Percentiles rank a stretch among this genome's conserved stretches.
phyloP scores from a whole-genome alignment of 2,888 invertebrate species.

The Platynereis dumerilii region DNA sequence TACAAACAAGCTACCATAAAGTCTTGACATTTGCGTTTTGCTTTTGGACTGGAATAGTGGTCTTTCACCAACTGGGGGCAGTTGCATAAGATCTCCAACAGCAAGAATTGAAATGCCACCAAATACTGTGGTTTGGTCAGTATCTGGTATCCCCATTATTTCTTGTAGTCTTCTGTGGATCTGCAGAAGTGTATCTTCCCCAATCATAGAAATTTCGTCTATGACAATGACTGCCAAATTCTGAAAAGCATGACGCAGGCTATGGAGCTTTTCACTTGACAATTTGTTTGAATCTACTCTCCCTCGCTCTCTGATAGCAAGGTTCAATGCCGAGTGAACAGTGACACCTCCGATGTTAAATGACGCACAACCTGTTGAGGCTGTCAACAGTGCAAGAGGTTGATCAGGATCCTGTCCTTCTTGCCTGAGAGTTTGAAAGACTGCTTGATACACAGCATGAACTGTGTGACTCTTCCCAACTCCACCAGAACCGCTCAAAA shows the following conservation, averaged over 20 bases:
- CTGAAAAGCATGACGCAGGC: background rate
- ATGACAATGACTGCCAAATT: background rate
- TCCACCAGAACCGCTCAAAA: background rate
- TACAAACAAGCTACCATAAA: background rate
- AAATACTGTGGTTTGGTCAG: too few relatives aligned
- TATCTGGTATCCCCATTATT: background rate
- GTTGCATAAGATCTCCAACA: background rate
- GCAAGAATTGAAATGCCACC: background rate
- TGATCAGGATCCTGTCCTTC: conserved; percentile 2
- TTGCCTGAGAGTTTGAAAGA: background rate
- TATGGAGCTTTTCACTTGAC: background rate
- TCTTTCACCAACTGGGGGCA: background rate
- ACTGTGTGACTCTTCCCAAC: background rate
- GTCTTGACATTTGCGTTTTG: background rate
- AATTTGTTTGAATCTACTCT: background rate
- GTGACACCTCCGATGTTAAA: background rate
- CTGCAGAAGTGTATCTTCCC: background rate
- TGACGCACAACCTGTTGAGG: background rate
- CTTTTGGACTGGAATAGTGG: background rate
- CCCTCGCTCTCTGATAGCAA: too few relatives aligned
- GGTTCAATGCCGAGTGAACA: background rate
- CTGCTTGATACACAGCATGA: background rate
- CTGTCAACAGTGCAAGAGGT: background rate
- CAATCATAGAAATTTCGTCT: background rate
- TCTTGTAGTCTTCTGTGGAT: background rate